Conservation (phyloP, 2,888 invertebrate genomes). For the Rotaria macrura region DNA sequence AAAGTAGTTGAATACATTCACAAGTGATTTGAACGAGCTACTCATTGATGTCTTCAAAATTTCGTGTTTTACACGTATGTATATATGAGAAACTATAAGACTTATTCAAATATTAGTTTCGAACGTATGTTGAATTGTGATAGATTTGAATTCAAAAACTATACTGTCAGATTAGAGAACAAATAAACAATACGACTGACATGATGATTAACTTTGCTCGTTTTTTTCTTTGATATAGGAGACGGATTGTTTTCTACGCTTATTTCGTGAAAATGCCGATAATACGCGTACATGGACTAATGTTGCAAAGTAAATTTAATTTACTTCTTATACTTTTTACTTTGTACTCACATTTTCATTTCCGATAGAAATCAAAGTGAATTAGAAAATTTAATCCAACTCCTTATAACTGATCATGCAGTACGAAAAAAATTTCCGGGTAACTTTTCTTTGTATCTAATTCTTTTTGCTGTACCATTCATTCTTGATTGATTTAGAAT, state of each 20-base stretch:
- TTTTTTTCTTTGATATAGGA: not conserved
- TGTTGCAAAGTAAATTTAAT: not conserved
- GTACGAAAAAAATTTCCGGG: not conserved
- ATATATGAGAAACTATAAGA: no score
- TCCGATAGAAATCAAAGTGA: not conserved
- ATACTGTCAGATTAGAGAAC: no score
- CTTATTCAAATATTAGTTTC: no score
- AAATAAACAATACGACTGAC: no score
- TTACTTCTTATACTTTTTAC: not conserved
- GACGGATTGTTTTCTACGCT: not conserved
- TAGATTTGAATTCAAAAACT: no score
- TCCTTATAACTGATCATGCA: not conserved
- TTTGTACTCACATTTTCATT: not conserved
- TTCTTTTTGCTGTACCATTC: not conserved
- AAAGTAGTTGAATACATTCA: no score
- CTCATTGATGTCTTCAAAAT: no score
- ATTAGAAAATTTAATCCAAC: not conserved
- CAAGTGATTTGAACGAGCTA: no score
- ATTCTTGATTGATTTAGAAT: not conserved
- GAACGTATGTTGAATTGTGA: no score
- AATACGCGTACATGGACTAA: not conserved
- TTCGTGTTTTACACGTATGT: no score
- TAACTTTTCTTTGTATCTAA: not conserved
- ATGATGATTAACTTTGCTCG: no score
- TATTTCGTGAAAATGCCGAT: conserved; percentile 12